phyloP scores from a whole-genome alignment of 2,797 vertebrate species.

The Peromyscus attwateri region DNA sequence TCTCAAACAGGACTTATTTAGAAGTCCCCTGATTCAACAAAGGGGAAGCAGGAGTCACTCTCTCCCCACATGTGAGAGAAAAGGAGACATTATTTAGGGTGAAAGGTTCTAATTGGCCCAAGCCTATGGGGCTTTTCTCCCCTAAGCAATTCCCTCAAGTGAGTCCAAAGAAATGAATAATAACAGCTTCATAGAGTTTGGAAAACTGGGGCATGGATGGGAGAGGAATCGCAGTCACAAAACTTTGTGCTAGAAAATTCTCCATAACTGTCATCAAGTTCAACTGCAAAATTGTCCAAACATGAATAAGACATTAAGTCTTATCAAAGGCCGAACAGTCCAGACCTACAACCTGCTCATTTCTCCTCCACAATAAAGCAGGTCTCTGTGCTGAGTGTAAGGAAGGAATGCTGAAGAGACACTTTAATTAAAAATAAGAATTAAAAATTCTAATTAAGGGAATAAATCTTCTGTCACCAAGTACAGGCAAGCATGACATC shows the following conservation, averaged over 20 bases:
- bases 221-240: background rate
- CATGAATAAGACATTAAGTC: background rate
- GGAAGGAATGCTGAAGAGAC: constrained; percentile 1
- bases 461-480: constrained; percentile 27
- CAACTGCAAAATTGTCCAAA: background rate
- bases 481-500: background rate
- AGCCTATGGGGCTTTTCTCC: constrained; percentile 2
- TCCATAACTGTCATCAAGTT: background rate
- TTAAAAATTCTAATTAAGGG: constrained; percentile 57
- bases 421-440: constrained; percentile 54
- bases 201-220: constrained; percentile 5
- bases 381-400: background rate
- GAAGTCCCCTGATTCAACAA: background rate
- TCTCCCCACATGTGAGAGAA: background rate
- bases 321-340: background rate
- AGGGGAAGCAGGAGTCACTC: background rate
- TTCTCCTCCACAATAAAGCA: background rate
- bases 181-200: background rate
- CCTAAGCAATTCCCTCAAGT: background rate
- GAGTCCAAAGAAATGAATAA: constrained; percentile 50
- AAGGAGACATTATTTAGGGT: constrained; percentile 34
- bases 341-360: background rate
- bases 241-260: background rate
- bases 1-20: constrained; percentile 31
- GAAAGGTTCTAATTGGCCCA: constrained; percentile 3